Evolutionary conservation across 2,113 vertebrate species (phyloP).

Genomic region (Halcyon senegalensis): DNA sequence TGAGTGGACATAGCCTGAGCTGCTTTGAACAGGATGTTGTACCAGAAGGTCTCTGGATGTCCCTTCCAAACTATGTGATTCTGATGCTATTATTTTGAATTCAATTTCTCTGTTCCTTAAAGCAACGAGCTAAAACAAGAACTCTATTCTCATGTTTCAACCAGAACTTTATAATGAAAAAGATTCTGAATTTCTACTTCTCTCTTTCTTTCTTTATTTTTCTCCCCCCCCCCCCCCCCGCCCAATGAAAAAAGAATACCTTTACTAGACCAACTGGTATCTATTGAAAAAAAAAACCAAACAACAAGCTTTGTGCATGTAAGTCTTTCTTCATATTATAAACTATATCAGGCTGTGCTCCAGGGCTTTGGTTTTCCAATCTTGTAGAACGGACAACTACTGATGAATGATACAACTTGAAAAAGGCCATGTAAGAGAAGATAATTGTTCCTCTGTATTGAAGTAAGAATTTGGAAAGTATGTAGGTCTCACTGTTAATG

Average conservation of each 20-base stretch:
- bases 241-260: not conserved
- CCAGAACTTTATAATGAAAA: not conserved
- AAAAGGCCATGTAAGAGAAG: not conserved
- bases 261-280: not conserved
- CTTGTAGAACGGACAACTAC: not conserved
- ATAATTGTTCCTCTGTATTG: not conserved
- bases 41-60: not conserved
- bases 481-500: not conserved
- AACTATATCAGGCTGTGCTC: not conserved
- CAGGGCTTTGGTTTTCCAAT: not conserved
- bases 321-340: not conserved
- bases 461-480: not conserved
- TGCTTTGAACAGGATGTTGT: not conserved
- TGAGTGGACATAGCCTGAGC: not conserved
- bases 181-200: not conserved
- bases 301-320: not conserved
- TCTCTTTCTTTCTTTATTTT: not conserved
- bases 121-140: not conserved
- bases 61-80: not conserved
- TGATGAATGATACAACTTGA: not conserved
- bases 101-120: not conserved
- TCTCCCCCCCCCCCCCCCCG: too few species aligned
- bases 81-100: not conserved
- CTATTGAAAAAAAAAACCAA: not conserved
- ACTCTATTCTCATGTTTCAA: not conserved